Evolutionary conservation across 2,797 vertebrate genomes (phyloP), one percentile per base, ranked within the genome.

Genomic region (Pangasius sanitwongsei): DNA sequence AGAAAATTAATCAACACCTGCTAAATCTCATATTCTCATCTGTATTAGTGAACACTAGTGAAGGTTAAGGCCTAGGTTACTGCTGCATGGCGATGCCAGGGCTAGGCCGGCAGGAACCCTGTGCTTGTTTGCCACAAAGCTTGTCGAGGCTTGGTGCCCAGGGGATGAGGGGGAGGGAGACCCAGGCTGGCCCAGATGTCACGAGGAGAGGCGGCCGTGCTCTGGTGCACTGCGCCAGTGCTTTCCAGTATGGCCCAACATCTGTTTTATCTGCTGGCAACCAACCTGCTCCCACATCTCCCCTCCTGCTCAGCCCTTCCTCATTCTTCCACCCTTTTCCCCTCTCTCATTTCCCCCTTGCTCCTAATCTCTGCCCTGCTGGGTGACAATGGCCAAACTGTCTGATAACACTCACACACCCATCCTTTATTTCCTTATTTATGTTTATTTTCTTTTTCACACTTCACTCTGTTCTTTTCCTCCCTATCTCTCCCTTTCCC

Each of bases 111-210:
- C 96, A 93, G 96, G 95, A 44, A 86, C 78, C 63, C 81, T 2
- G n/a, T 50, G 94, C 89, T 92, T 93, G 95, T 96, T 97, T 96
- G 97, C 97, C 97, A 97, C 97, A 95, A 95, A 95, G 97, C 97
- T 97, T 97, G 96, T 95, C 92, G 95, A 96, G 97, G 96, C 97
- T 97, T 96, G 96, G 93, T 95, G 97, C 97, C 97, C 93, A 93
- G 96, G 97, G 97, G 97, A 93, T 96, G 97, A 97, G 97, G 95
- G 95, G 94, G 96, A 95, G 95, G 95, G 95, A 96, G 95, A 97
- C 97, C 97, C 97, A 95, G 96, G 96, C 95, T 95, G 94, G 91
- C 95, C 98, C 99, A 99, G 98, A 99, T 99, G 98, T 99, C 98
- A 96, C 94, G 97, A 97, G 97, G 95, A 95, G 96, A 96, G 94